A percentile compares a stretch with the other conserved stretches of the same genome.
Evolutionary conservation across 2,888 invertebrate genomes (phyloP).

Genomic region (Synanthedon andrenaeformis): DNA sequence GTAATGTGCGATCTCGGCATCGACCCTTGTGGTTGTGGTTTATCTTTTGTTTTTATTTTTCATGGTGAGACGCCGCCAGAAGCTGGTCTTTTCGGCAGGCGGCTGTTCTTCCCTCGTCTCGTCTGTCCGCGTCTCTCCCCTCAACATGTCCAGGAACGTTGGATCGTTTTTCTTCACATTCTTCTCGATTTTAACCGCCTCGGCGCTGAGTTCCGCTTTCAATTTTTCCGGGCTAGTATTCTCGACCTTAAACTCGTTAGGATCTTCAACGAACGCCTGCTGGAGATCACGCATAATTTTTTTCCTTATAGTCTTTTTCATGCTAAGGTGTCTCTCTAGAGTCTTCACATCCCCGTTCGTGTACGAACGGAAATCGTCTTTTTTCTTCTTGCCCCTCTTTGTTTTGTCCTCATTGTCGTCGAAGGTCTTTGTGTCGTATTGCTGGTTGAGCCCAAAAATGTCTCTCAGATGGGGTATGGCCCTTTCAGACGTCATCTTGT

Average conservation of each 20-base stretch:
- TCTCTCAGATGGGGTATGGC: slow-evolving; percentile 83
- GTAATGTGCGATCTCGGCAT: slow-evolving; percentile 25
- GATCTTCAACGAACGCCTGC: slow-evolving; percentile 79
- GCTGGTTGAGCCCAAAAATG: slow-evolving; percentile 75
- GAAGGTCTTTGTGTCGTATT: slow-evolving; percentile 57
- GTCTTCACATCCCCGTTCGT: slow-evolving; percentile 79
- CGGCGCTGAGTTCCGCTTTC: slow-evolving; percentile 75
- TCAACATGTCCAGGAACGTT: slow-evolving; percentile 76
- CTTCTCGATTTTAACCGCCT: slow-evolving; percentile 74
- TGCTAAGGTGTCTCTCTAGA: slow-evolving; percentile 83
- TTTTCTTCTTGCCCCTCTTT: slow-evolving; percentile 73
- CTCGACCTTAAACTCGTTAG: slow-evolving; percentile 78
- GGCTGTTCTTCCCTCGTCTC: slow-evolving; percentile 58
- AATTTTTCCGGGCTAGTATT: slow-evolving; percentile 77
- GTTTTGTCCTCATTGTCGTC: slow-evolving; percentile 64
- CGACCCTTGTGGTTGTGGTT: slow-evolving; percentile 23
- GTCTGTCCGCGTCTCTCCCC: slow-evolving; percentile 68
- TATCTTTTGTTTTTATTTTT: slow-evolving; percentile 78
- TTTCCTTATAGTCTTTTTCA: slow-evolving; percentile 88
- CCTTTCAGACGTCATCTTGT: slow-evolving; percentile 76
- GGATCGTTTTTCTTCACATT: slow-evolving; percentile 68
- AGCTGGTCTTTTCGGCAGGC: slow-evolving; percentile 72
- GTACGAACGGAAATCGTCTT: slow-evolving; percentile 77
- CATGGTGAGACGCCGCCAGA: slow-evolving; percentile 78
- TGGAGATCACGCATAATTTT: slow-evolving; percentile 87